These are phyloP conservation scores for Trachelus troglodyta DNA, from an alignment of 2,888 invertebrate species.

Conservation along the genomic window DNA sequence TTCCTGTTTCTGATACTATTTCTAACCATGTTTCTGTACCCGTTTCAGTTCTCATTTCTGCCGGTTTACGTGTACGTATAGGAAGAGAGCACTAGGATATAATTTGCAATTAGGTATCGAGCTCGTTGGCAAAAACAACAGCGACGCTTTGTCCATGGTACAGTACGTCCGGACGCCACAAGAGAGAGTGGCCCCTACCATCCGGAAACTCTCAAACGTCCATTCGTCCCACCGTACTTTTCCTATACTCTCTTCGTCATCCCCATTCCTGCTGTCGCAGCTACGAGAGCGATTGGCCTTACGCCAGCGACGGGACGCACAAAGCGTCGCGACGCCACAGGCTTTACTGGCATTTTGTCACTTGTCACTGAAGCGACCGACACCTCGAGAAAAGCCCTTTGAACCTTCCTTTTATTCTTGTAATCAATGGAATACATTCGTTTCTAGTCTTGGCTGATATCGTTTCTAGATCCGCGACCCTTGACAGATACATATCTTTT, in stretches of 20 bases:
- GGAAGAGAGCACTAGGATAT: slow-evolving; percentile 25
- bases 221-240: neutral
- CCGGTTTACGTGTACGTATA: neutral
- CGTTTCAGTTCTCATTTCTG: too few species aligned
- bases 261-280: slow-evolving; percentile 1
- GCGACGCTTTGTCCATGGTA: too few species aligned
- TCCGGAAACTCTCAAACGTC: neutral
- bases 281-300: slow-evolving; percentile 34
- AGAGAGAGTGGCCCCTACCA: too few species aligned
- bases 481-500: neutral
- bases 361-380: slow-evolving; percentile 27
- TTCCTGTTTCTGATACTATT: too few species aligned
- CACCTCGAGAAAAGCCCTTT: slow-evolving; percentile 9
- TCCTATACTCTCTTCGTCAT: neutral
- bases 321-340: slow-evolving; percentile 20
- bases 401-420: slow-evolving; percentile 10
- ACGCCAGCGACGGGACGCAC: slow-evolving; percentile 40
- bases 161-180: too few species aligned
- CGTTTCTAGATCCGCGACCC: slow-evolving; percentile 11
- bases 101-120: slow-evolving; percentile 44
- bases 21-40: too few species aligned
- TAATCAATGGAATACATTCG: slow-evolving; percentile 4
- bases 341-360: slow-evolving; percentile 37
- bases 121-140: slow-evolving; percentile 32
- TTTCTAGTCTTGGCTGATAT: slow-evolving; percentile 2